phyloP scores from a whole-genome alignment of 2,888 invertebrate genomes.

The Drosophila paramelanica region DNA sequence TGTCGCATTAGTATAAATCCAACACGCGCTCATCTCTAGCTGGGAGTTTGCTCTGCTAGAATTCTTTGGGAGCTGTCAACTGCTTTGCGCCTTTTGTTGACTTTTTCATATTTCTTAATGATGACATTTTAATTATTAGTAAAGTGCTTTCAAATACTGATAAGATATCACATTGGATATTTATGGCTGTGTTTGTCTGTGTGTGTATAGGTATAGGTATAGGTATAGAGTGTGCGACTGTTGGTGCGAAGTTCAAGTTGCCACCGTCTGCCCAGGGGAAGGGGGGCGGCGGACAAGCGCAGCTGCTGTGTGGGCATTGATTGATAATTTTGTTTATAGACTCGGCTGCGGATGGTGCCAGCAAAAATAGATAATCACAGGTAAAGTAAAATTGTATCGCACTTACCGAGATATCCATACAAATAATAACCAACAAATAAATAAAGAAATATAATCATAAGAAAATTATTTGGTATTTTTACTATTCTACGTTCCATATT shows the following conservation, averaged over 20 bases:
- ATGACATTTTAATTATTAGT: slow-evolving; percentile 84
- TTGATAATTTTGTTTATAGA: slow-evolving; percentile 56
- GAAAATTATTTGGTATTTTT: no score
- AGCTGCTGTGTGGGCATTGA: slow-evolving; percentile 52
- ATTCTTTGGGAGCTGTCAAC: slow-evolving; percentile 36
- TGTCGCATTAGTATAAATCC: not conserved
- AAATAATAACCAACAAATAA: not conserved
- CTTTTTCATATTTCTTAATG: slow-evolving; percentile 81
- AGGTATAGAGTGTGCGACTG: slow-evolving; percentile 11
- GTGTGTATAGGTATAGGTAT: slow-evolving; percentile 2
- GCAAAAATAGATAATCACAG: not conserved
- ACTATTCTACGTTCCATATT: no score
- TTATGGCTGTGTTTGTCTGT: slow-evolving; percentile 51
- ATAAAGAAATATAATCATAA: not conserved
- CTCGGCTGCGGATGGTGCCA: not conserved
- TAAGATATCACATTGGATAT: slow-evolving; percentile 79
- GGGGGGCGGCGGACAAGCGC: slow-evolving; percentile 19
- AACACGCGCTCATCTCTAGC: slow-evolving; percentile 14
- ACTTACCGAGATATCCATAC: not conserved
- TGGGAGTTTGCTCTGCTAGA: slow-evolving; percentile 1
- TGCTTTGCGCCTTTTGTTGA: slow-evolving; percentile 62
- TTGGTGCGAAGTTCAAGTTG: slow-evolving; percentile 73
- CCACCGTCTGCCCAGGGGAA: slow-evolving; percentile 10
- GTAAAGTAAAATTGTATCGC: not conserved
- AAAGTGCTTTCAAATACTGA: slow-evolving; percentile 79